Base-by-base conservation (phyloP, 2,113 vertebrate species). In the Pimephales promelas region DNA sequence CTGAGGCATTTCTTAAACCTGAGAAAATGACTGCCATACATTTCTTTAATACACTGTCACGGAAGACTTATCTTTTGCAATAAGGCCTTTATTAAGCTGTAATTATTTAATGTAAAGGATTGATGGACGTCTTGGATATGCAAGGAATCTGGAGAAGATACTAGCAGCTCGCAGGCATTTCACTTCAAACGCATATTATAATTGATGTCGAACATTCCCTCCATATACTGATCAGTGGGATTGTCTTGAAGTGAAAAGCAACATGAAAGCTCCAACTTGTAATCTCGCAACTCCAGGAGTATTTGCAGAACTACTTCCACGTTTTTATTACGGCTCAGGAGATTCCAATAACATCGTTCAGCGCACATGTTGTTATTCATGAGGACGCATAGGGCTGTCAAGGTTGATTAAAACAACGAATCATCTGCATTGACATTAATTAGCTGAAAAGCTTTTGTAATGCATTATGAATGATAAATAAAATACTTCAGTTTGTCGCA, bases 61-160 rank as follows among this genome's bases (percentile, higher is more conserved):
- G 64, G 78, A 26, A 83, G 26, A 73, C 54, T 28, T 57, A 87
- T 86, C 40, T 68, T 62, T 84, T 87, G 83, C 83, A 88, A 86
- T 87, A 84, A 36, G n/a, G 9, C 56, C 52, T 74, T 85, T 86
- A 88, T 89, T 72, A 84, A 86, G 83, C 22, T 20, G 66, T 87
- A 80, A 86, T 86, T 62, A 79, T 79, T 59, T 86, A 36, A 75
- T 68, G 76, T 31, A 57, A 76, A 31, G 26, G 54, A 64, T 52
- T 83, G 45, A 87, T 77, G 59, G 77, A 79, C 62, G n/a, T 84
- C n/a, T 61, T 49, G n/a, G 57, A 24, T 59, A 72, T 72, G 11
- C 70, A 47, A 72, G 11, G 70, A 14, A 8, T 47, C 68, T 31
- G 16, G 40, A 71, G 49, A 43, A 31, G 5, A 59, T 16, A 31